Conservation (phyloP, 2,797 vertebrate genomes). For the Platalea minor region DNA sequence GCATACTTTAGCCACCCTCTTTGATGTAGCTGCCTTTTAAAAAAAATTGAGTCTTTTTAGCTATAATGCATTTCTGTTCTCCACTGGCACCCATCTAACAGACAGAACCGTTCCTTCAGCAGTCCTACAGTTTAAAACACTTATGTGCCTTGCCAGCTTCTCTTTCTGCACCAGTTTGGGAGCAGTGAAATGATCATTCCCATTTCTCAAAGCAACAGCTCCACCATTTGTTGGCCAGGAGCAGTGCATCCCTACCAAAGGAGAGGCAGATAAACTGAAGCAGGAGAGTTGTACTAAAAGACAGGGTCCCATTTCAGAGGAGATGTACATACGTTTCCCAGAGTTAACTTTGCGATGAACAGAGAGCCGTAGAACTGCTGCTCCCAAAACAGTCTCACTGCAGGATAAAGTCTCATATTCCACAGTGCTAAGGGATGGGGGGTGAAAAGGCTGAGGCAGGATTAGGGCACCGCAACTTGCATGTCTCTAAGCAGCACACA, state of each 20-base stretch:
- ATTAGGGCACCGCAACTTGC: fast-evolving
- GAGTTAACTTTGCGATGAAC: background rate
- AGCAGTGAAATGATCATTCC: fast-evolving
- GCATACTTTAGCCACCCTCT: background rate
- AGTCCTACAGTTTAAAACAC: background rate
- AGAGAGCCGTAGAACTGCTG: background rate
- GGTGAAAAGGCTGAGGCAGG: background rate
- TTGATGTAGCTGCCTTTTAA: fast-evolving
- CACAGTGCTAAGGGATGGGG: background rate
- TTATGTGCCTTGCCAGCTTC: background rate
- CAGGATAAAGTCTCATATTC: background rate
- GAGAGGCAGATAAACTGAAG: fast-evolving
- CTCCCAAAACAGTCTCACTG: background rate
- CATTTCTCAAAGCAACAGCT: constrained; percentile 70
- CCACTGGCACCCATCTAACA: background rate
- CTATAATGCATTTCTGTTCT: background rate
- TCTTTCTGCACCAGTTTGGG: background rate
- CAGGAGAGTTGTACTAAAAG: background rate
- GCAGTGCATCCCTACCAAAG: background rate
- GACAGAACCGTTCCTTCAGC: background rate
- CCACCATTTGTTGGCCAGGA: constrained; percentile 60
- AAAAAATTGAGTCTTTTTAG: background rate
- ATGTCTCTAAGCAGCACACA: fast-evolving
- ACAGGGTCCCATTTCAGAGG: background rate
- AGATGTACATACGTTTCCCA: fast-evolving